phyloP scores from a whole-genome alignment of 2,888 invertebrate species.

The Limulus polyphemus region DNA sequence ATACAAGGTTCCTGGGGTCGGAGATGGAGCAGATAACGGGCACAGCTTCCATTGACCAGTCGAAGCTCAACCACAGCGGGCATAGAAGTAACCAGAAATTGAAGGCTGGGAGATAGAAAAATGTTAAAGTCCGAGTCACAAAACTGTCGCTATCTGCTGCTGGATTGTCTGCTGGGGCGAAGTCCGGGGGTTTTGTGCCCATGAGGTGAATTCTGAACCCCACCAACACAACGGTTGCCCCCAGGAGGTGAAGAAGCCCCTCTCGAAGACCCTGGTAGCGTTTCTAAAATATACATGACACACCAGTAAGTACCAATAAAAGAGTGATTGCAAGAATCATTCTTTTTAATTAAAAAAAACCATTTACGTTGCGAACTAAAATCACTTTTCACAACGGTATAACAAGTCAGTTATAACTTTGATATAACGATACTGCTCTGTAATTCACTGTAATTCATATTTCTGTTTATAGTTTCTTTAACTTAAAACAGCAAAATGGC shows the following conservation, averaged over 20 bases:
- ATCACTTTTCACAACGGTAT: no score
- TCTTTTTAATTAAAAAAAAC: no score
- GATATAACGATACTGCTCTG: no score
- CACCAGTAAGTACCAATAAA: no score
- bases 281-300: constrained; percentile 19
- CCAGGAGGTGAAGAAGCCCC: constrained; percentile 42
- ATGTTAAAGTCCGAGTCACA: constrained; percentile 72
- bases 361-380: no score
- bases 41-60: constrained; percentile 98
- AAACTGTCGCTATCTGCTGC: constrained; percentile 72
- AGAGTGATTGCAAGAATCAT: no score
- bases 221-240: constrained; percentile 54
- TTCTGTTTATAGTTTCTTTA: no score
- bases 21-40: constrained; percentile 63
- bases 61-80: constrained; percentile 81
- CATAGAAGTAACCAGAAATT: constrained; percentile 76
- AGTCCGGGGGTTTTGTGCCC: constrained; percentile 55
- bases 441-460: no score
- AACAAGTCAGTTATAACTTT: no score
- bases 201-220: constrained; percentile 66
- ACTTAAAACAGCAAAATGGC: no score
- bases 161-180: constrained; percentile 91
- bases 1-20: constrained; percentile 65
- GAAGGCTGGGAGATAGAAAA: constrained; percentile 78
- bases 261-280: constrained; percentile 33